Conservation (phyloP, 35 echinoderm and acorn worm species). For the Hemicentrotus pulcherrimus region DNA sequence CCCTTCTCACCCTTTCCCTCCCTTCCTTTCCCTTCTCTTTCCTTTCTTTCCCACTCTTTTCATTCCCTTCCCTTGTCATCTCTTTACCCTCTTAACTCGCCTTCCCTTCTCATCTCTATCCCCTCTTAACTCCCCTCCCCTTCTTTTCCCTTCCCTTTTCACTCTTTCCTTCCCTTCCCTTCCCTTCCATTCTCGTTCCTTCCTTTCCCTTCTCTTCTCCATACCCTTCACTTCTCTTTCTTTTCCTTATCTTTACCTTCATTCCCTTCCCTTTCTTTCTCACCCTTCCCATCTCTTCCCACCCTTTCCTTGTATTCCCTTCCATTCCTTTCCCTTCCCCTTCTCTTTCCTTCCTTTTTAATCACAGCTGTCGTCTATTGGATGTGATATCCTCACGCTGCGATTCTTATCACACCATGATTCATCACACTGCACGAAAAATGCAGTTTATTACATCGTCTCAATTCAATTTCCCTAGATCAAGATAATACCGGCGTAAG, state of each 20-base stretch:
- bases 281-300: background rate
- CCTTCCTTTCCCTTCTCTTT: background rate
- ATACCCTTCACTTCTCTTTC: background rate
- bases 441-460: too few species aligned
- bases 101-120: background rate
- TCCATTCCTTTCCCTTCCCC: background rate
- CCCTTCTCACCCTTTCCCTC: background rate
- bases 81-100: background rate
- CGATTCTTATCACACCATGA: too few species aligned
- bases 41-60: background rate
- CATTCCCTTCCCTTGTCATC: background rate
- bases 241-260: background rate
- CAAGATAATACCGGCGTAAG: too few species aligned
- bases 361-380: background rate
- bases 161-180: background rate
- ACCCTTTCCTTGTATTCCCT: background rate
- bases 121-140: background rate
- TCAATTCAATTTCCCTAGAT: too few species aligned
- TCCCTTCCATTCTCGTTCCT: background rate
- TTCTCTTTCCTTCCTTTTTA: background rate
- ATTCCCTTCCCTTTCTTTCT: background rate
- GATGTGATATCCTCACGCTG: too few species aligned
- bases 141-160: background rate
- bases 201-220: background rate
- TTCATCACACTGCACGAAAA: too few species aligned